Conservation (phyloP, 2,113 vertebrate species). For the Genyomyrus donnyi region DNA sequence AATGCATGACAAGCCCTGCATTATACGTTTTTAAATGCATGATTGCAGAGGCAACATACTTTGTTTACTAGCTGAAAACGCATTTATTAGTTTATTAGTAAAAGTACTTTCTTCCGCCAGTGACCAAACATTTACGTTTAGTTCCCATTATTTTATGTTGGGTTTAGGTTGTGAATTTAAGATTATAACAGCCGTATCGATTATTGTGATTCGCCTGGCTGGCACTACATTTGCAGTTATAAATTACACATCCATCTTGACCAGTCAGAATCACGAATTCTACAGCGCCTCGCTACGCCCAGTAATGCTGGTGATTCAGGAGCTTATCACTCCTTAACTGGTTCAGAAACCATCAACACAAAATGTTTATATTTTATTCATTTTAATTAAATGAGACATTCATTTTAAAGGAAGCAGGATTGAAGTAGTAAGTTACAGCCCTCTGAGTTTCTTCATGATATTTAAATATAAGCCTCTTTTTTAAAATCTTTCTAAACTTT, state of each 20-base stretch:
- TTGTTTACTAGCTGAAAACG: background rate
- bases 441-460: background rate
- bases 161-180: background rate
- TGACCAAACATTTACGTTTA: background rate
- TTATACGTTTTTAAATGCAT: background rate
- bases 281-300: background rate
- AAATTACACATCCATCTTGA: background rate
- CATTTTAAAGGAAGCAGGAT: background rate
- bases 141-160: background rate
- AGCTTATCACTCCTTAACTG: background rate
- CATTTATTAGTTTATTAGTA: background rate
- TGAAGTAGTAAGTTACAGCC: background rate
- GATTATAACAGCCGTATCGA: background rate
- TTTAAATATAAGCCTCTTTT: background rate
- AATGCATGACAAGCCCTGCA: background rate
- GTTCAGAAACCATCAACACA: background rate
- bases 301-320: background rate
- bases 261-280: background rate
- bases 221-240: background rate
- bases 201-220: background rate
- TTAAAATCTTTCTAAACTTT: slow-evolving; percentile 9
- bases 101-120: background rate
- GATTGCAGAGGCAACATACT: no score
- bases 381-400: no score
- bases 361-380: background rate